phyloP scores from a whole-genome alignment of 2,888 invertebrate genomes.

The Gnatocerus cornutus region DNA sequence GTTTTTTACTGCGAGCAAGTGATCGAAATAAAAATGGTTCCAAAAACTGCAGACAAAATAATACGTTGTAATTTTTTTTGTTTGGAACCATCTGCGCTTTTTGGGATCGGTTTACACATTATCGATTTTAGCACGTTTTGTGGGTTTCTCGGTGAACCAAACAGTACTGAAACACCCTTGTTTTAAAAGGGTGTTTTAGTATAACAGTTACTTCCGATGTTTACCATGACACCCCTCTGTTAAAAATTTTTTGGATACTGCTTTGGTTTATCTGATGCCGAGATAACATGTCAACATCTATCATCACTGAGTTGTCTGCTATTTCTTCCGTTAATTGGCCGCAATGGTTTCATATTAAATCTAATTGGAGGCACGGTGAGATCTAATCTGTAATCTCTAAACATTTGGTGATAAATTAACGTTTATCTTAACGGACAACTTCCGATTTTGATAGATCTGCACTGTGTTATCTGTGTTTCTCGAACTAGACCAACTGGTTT shows the following conservation, averaged over 20 bases:
- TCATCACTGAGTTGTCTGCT: constrained; percentile 3
- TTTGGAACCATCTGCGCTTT: too few relatives aligned
- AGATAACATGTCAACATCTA: constrained; percentile 16
- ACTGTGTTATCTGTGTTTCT: neutral
- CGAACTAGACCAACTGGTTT: too few relatives aligned
- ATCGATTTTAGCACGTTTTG: neutral
- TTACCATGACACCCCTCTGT: constrained; percentile 13
- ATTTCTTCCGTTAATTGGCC: constrained; percentile 18
- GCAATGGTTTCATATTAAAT: constrained; percentile 13
- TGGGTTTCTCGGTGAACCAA: constrained; percentile 1
- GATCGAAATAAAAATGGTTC: too few relatives aligned
- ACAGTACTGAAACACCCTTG: constrained; percentile 5
- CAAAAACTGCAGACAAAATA: too few relatives aligned
- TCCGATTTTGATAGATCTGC: neutral
- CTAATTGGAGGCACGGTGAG: constrained; percentile 19
- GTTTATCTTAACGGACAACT: constrained; percentile 1
- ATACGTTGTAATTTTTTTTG: too few relatives aligned
- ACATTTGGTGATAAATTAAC: constrained; percentile 15
- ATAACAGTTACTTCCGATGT: constrained; percentile 8
- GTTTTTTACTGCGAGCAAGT: too few relatives aligned
- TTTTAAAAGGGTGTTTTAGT: neutral
- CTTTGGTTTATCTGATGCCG: constrained; percentile 5
- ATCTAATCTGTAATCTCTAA: constrained; percentile 8
- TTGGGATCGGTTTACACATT: too few relatives aligned
- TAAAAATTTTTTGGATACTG: constrained; percentile 1